These are phyloP conservation scores for Hydractinia symbiolongicarpus DNA, from an alignment of 30 jellyfish, hydroid and myxozoan genomes.

Conservation along the genomic window DNA sequence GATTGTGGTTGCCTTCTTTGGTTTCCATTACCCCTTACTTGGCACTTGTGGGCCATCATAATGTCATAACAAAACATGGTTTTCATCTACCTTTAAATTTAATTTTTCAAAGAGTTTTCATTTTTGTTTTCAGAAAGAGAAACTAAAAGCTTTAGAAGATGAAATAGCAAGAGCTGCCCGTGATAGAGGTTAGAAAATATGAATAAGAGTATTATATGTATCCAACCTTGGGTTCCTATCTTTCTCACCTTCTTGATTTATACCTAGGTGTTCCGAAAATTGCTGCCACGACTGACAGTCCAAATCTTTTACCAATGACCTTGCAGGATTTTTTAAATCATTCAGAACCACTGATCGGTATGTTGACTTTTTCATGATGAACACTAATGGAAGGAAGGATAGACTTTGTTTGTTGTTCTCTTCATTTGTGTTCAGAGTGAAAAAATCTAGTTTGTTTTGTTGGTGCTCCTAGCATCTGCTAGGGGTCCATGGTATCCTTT, in stretches of 20 bases:
- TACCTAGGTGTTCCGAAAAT: neutral
- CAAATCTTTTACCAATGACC: neutral
- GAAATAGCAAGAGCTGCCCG: neutral
- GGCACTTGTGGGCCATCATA: too few species aligned
- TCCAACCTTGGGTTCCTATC: neutral
- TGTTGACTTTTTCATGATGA: neutral
- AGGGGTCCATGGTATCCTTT: too few species aligned
- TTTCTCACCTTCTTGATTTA: neutral
- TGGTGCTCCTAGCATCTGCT: too few species aligned
- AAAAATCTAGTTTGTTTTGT: too few species aligned
- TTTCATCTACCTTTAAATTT: too few species aligned
- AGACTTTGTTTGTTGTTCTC: too few species aligned
- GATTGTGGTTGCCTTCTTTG: too few species aligned
- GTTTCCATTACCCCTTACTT: too few species aligned
- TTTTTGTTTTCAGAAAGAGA: conserved; percentile 8
- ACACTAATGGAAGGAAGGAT: too few species aligned
- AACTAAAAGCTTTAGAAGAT: conserved; percentile 13
- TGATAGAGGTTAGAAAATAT: neutral
- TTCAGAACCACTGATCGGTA: conserved; percentile 27
- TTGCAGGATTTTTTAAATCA: conserved; percentile 4
- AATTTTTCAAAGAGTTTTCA: too few species aligned
- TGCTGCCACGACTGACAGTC: neutral
- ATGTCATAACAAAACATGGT: too few species aligned
- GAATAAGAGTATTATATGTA: neutral
- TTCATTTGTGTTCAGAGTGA: too few species aligned